Evolutionary conservation across 1,140 invertebrate genomes (phyloP).

Genomic region (Drosophila pandora): DNA sequence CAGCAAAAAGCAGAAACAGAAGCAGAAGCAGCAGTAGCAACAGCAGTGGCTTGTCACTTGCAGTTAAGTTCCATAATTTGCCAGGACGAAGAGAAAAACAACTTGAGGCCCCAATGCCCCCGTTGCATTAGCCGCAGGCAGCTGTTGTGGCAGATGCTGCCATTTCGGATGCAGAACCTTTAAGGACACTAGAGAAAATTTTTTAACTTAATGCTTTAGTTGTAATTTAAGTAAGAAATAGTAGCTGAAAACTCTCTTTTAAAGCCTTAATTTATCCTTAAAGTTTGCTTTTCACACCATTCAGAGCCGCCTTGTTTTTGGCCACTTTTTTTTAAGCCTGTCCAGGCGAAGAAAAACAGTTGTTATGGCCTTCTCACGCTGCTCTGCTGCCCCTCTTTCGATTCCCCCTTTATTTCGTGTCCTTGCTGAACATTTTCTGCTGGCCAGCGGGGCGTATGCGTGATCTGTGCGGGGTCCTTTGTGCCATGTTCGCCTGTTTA

Average conservation of each 20-base stretch:
- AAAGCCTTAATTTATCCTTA: conserved; percentile 9
- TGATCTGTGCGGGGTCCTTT: conserved; percentile 40
- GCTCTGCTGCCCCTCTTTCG: background rate
- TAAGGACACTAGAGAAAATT: background rate
- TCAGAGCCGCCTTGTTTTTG: conserved; percentile 57
- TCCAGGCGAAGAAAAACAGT: conserved; percentile 29
- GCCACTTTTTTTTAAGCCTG: conserved; percentile 47
- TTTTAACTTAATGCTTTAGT: conserved; percentile 5
- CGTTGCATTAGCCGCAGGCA: conserved; percentile 49
- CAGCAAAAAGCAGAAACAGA: background rate
- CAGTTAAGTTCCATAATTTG: conserved; percentile 66
- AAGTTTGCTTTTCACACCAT: conserved; percentile 19
- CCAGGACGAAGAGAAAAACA: conserved; percentile 29
- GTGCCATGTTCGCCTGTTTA: conserved; percentile 44
- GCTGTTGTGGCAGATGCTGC: conserved; percentile 45
- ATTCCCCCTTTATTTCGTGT: background rate
- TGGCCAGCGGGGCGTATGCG: conserved; percentile 46
- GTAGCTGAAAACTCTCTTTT: background rate
- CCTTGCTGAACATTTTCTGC: conserved; percentile 12
- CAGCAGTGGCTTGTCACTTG: conserved; percentile 57
- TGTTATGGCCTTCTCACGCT: conserved; percentile 14
- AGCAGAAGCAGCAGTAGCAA: conserved; percentile 11
- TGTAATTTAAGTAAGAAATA: background rate
- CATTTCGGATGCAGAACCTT: conserved; percentile 12
- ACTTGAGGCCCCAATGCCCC: conserved; percentile 22